These are phyloP conservation scores for Urocynchramus pylzowi DNA, from an alignment of 2,113 vertebrate species.

Conservation along the genomic window DNA sequence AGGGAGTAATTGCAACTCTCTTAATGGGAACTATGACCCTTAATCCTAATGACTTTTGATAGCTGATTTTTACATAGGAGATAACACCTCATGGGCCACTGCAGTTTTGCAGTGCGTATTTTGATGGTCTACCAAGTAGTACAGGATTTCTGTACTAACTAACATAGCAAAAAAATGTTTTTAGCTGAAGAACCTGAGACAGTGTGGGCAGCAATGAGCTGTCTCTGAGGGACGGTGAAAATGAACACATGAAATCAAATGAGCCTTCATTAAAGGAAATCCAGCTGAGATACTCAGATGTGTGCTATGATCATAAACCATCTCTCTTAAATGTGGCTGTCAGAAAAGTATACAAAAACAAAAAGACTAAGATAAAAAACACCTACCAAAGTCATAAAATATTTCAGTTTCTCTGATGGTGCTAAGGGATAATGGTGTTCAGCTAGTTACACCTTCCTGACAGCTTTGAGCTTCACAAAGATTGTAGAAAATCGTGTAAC, in stretches of 20 bases:
- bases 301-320: background rate
- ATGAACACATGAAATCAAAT: background rate
- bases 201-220: background rate
- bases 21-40: background rate
- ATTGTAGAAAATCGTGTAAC: background rate
- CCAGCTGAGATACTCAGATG: background rate
- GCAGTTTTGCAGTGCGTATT: background rate
- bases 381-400: background rate
- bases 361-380: background rate
- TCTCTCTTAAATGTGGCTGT: background rate
- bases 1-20: background rate
- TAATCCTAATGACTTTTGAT: background rate
- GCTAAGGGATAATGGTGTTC: accelerated
- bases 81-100: background rate
- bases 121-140: background rate
- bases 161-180: background rate
- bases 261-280: background rate
- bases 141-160: background rate
- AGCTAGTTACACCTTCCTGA: background rate
- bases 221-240: background rate
- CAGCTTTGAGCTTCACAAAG: background rate
- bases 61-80: background rate
- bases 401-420: background rate
- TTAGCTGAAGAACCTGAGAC: background rate
- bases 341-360: background rate